phyloP scores from a whole-genome alignment of 1,140 invertebrate species.

The Pseudachorutes palmiensis region DNA sequence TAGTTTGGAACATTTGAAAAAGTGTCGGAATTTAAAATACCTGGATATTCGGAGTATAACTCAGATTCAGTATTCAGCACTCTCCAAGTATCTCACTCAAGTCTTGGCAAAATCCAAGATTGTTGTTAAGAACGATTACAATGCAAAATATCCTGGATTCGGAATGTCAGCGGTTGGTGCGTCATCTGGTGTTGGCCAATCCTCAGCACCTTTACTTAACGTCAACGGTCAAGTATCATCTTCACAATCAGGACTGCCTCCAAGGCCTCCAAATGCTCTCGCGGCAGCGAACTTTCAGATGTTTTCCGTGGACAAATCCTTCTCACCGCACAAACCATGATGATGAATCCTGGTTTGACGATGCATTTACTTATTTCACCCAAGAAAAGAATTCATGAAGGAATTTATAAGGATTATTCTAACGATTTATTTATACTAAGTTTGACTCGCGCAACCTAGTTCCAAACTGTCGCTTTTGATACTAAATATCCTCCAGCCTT shows the following conservation, averaged over 20 bases:
- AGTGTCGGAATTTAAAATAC: slow-evolving; percentile 55
- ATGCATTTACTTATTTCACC: no score
- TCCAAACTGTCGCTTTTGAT: no score
- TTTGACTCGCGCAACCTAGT: no score
- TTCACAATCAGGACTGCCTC: no score
- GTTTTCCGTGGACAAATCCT: not conserved
- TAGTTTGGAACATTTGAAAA: slow-evolving; percentile 65
- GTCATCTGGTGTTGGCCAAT: not conserved
- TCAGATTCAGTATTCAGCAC: slow-evolving; percentile 62
- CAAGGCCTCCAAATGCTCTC: no score
- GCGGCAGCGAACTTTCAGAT: not conserved
- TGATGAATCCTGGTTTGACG: no score
- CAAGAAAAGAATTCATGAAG: no score
- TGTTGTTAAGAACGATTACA: slow-evolving; percentile 23
- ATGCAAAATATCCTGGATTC: not conserved
- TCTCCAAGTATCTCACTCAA: slow-evolving; percentile 56
- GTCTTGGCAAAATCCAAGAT: slow-evolving; percentile 18
- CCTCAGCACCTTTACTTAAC: not conserved
- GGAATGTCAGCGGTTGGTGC: not conserved
- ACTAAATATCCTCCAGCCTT: no score
- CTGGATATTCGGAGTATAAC: slow-evolving; percentile 67
- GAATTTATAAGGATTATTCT: no score
- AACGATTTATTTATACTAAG: no score
- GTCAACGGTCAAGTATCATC: not conserved
- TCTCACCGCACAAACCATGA: not conserved